Percentiles rank a stretch among this genome's conserved stretches.
Evolutionary conservation across 2,797 vertebrate species (phyloP).

Genomic region (Parotocinclus haroldoi): DNA sequence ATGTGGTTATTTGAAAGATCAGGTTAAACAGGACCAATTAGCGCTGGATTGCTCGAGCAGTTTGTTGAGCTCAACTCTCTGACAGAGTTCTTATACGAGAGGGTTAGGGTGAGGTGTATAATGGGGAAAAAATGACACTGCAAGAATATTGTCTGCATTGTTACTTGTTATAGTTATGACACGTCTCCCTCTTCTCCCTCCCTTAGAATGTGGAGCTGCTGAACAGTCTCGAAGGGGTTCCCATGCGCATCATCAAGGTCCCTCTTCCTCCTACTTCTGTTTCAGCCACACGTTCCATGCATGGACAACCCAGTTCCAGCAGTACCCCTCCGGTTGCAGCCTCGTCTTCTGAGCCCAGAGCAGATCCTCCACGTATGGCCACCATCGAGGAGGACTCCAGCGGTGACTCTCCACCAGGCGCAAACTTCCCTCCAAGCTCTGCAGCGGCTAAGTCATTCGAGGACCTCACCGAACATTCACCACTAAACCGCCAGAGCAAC

Average conservation of each 20-base stretch:
- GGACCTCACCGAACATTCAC: slow-evolving; percentile 86
- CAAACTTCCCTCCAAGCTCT: slow-evolving; percentile 81
- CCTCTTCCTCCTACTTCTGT: slow-evolving; percentile 50
- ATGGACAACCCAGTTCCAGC: slow-evolving; percentile 3
- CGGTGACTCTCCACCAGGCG: slow-evolving; percentile 82
- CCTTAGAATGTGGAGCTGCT: slow-evolving; percentile 86
- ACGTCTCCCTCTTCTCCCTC: slow-evolving; percentile 11
- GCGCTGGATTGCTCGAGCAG: background rate
- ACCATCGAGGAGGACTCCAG: slow-evolving; percentile 96
- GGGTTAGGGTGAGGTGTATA: no score
- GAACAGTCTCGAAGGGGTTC: slow-evolving; percentile 81
- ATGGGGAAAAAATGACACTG: no score
- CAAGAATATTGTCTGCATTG: no score
- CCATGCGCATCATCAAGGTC: slow-evolving; percentile 82
- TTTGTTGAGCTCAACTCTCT: no score
- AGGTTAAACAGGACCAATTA: background rate
- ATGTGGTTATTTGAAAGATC: background rate
- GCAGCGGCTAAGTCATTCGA: slow-evolving; percentile 87
- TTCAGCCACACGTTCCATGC: slow-evolving; percentile 14
- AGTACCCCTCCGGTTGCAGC: slow-evolving; percentile 27
- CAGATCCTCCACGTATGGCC: slow-evolving; percentile 81
- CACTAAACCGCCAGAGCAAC: slow-evolving; percentile 70
- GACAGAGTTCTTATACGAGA: no score
- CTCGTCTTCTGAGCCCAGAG: slow-evolving; percentile 61
- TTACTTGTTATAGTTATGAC: background rate